Evolutionary conservation across 1,140 invertebrate species (phyloP).

Genomic region (Drosophila murphyi): DNA sequence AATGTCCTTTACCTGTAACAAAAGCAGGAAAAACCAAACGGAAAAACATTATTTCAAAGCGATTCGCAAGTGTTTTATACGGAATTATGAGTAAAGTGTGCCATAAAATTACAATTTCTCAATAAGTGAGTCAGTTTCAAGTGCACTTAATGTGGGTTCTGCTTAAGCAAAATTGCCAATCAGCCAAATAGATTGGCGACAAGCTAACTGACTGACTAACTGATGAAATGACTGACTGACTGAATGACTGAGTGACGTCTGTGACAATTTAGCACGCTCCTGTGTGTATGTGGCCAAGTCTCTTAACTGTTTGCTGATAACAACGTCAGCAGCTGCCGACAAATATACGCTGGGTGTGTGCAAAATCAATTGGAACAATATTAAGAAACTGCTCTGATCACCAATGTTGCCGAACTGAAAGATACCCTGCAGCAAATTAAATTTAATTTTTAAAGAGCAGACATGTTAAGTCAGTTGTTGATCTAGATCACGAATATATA

Average conservation of each 20-base stretch:
- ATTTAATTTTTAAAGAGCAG: too few species aligned
- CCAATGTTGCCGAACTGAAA: background rate
- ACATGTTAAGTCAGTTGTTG: too few species aligned
- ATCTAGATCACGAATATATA: too few species aligned
- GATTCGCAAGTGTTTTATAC: slow-evolving; percentile 6
- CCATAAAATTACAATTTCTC: slow-evolving; percentile 9
- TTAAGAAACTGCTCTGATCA: background rate
- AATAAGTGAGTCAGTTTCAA: slow-evolving; percentile 9
- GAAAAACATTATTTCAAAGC: slow-evolving; percentile 4
- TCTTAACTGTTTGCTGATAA: slow-evolving; percentile 70
- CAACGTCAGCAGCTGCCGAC: slow-evolving; percentile 58
- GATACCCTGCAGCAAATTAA: background rate
- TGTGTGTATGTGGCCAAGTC: slow-evolving; percentile 13
- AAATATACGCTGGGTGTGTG: slow-evolving; percentile 38
- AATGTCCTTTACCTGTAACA: slow-evolving; percentile 93
- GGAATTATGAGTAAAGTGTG: slow-evolving; percentile 25
- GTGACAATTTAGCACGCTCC: slow-evolving; percentile 25
- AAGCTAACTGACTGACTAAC: background rate
- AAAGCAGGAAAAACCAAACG: background rate
- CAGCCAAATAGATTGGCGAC: slow-evolving; percentile 26
- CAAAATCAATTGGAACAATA: slow-evolving; percentile 28
- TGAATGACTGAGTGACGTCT: slow-evolving; percentile 41
- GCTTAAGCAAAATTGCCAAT: slow-evolving; percentile 28
- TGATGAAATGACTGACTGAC: background rate
- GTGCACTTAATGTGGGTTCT: slow-evolving; percentile 25